Evolutionary conservation across 2,797 vertebrate genomes (phyloP).

Genomic region (Artibeus jamaicensis): DNA sequence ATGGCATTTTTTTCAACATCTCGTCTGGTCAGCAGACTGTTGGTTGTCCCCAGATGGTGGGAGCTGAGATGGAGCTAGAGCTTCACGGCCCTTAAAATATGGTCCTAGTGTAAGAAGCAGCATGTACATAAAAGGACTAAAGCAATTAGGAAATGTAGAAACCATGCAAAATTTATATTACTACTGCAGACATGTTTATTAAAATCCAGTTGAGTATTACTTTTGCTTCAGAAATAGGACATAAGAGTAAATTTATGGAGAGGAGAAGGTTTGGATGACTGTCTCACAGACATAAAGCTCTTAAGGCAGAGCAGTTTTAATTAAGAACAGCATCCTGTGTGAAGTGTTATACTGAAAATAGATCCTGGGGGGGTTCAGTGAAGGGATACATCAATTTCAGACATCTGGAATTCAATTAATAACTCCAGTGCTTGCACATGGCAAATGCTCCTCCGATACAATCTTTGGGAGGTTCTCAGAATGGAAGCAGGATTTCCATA

Average conservation of each 20-base stretch:
- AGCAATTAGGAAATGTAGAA: background rate
- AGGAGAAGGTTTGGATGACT: slow-evolving; percentile 6
- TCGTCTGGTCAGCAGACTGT: background rate
- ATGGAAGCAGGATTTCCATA: background rate
- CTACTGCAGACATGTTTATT: slow-evolving; percentile 30
- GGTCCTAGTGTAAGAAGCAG: background rate
- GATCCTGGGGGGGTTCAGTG: background rate
- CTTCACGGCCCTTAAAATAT: background rate
- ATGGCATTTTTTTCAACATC: background rate
- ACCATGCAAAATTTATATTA: background rate
- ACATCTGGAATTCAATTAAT: slow-evolving; percentile 47
- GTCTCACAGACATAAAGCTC: slow-evolving; percentile 27
- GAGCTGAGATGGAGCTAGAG: background rate
- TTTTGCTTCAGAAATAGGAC: slow-evolving; percentile 30
- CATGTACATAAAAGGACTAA: background rate
- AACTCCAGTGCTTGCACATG: background rate
- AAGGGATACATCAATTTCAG: slow-evolving; percentile 38
- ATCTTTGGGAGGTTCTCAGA: background rate
- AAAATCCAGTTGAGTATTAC: slow-evolving; percentile 34
- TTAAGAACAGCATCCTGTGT: slow-evolving; percentile 40
- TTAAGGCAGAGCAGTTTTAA: slow-evolving; percentile 39
- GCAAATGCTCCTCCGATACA: background rate
- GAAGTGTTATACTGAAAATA: slow-evolving; percentile 36
- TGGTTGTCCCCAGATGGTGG: background rate
- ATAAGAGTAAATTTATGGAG: slow-evolving; percentile 9